These are phyloP conservation scores for Drosophila pandora DNA, from an alignment of 1,140 invertebrate species.

Conservation along the genomic window DNA sequence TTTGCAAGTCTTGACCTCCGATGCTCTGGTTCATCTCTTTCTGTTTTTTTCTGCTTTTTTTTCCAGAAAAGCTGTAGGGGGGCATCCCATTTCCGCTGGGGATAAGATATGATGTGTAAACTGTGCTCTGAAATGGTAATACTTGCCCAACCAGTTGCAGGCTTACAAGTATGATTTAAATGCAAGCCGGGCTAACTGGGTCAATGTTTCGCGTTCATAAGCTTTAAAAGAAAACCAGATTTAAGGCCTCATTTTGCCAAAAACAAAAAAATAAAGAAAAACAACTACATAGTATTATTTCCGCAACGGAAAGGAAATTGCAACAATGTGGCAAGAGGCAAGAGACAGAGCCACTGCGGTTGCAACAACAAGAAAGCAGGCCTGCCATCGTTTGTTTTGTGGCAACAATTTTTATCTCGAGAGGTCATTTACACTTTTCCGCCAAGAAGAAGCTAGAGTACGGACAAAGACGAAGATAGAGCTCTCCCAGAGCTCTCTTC, in stretches of 20 bases:
- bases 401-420: slow-evolving; percentile 73
- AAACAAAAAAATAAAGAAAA: slow-evolving; percentile 23
- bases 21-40: slow-evolving; percentile 30
- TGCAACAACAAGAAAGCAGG: slow-evolving; percentile 32
- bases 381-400: slow-evolving; percentile 65
- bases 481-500: slow-evolving; percentile 12
- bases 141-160: slow-evolving; percentile 43
- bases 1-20: slow-evolving; percentile 54
- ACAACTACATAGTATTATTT: slow-evolving; percentile 38
- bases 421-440: slow-evolving; percentile 77
- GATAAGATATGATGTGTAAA: slow-evolving; percentile 14
- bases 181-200: slow-evolving; percentile 42
- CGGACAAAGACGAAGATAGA: slow-evolving; percentile 25
- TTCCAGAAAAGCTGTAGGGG: slow-evolving; percentile 11
- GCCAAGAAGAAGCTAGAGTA: slow-evolving; percentile 22
- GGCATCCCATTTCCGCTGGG: slow-evolving; percentile 26
- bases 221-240: slow-evolving; percentile 38
- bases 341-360: slow-evolving; percentile 22
- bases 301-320: slow-evolving; percentile 67
- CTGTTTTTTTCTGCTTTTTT: too few relatives aligned
- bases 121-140: slow-evolving; percentile 2
- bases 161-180: slow-evolving; percentile 49
- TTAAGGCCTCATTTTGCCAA: slow-evolving; percentile 50
- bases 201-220: slow-evolving; percentile 41
- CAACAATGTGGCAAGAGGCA: slow-evolving; percentile 37